Base-by-base conservation (phyloP, 1,140 invertebrate species). In the Gerris buenoi region DNA sequence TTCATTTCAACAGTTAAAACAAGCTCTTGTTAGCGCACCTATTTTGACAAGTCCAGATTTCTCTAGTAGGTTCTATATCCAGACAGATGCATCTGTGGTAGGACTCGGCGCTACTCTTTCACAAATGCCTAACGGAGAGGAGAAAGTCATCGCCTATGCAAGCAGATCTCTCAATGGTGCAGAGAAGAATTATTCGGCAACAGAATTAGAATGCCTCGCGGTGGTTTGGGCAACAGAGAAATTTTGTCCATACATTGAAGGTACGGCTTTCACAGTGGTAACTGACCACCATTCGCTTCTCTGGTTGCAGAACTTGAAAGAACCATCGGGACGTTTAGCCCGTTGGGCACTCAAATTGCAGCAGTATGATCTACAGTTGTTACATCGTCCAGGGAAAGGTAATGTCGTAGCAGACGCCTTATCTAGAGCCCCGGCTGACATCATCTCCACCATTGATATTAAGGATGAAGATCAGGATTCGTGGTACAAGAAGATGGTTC, bases 241-340 rank as follows among this genome's bases (percentile, higher is more conserved):
- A 28, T 77, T 76, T 62, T 62, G 72, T n/a, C 66, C 33, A 0
- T 74, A 73, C 61, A 64, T 75, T 27, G 72, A 76, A 62, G 74
- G 73, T 15, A 72, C 29, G 2, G 59, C 74, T 23, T 79, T 81
- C 64, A 74, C 27, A 0, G 72, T 80, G 0, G 60, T 74, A 25
- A 79, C 77, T 1, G 78, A 80, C 66, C 77, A 80, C 57, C 71
- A 67, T 79, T 81, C 67, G 70, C 73, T 83, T 2, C 68, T 69
- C 27, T 83, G 78, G 77, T 70, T 83, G 2, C 70, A 74, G 25
- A 73, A 74, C 1, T 71, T 79, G 1, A 77, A 76, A 69, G 75
- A n/a, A n/a, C n/a, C n/a, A n/a, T n/a, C n/a, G n/a, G n/a, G n/a
- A n/a, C n/a, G n/a, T n/a, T n/a, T n/a, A n/a, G n/a, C n/a, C n/a